Percentiles rank a stretch among this genome's conserved stretches.
These are phyloP conservation scores for Octopus sinensis DNA, from an alignment of 1,140 invertebrate species.

Conservation along the genomic window DNA sequence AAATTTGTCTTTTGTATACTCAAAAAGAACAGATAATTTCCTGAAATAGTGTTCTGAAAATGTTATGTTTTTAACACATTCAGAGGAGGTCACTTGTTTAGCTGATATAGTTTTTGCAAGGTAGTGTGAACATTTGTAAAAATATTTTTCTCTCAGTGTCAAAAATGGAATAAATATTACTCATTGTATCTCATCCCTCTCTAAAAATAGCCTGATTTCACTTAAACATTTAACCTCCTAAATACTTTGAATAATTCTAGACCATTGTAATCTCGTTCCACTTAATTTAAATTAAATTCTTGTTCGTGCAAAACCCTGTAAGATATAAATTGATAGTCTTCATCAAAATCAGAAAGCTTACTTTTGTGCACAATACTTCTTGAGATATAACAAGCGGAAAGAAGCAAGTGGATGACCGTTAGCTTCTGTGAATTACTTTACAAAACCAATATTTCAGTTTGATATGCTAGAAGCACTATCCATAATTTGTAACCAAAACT, in stretches of 20 bases:
- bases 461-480: not conserved
- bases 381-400: not conserved
- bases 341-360: not conserved
- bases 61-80: no score
- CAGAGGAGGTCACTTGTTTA: no score
- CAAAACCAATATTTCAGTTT: not conserved
- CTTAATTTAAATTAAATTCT: conserved; percentile 6
- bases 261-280: not conserved
- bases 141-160: no score
- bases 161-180: no score
- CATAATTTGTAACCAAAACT: not conserved
- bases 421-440: not conserved
- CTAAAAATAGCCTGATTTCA: conserved; percentile 3
- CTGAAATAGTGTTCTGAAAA: no score
- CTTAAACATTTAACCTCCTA: not conserved
- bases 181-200: not conserved
- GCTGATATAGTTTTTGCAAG: no score
- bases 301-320: not conserved
- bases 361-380: conserved; percentile 1
- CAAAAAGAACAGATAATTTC: no score
- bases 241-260: not conserved
- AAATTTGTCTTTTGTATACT: no score
- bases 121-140: no score
- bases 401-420: not conserved
- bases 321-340: not conserved